Evolutionary conservation across 2,797 vertebrate species (phyloP).

Genomic region (Eremophila alpestris): DNA sequence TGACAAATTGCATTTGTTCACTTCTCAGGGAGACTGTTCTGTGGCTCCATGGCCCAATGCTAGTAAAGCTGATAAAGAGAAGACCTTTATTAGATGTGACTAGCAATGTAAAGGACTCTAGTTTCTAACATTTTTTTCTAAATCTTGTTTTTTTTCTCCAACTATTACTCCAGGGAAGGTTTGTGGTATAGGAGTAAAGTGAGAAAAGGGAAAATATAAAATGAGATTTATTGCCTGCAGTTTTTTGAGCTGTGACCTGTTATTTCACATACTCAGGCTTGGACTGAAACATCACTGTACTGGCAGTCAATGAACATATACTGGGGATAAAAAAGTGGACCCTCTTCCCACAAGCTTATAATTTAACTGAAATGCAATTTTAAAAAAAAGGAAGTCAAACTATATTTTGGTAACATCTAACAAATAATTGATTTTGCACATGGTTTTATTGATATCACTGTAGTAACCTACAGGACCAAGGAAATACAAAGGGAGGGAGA

Average conservation of each 20-base stretch:
- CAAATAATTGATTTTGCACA: background rate
- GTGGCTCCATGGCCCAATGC: background rate
- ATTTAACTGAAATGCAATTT: background rate
- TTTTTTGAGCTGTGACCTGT: background rate
- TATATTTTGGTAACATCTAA: background rate
- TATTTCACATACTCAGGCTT: background rate
- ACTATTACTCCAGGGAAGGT: background rate
- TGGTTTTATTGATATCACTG: background rate
- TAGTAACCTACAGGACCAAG: background rate
- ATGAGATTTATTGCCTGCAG: background rate
- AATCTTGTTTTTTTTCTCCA: background rate
- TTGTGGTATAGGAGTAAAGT: background rate
- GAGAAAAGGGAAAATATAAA: background rate
- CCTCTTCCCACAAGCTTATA: background rate
- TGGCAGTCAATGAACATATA: background rate
- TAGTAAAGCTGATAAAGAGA: background rate
- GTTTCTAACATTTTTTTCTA: background rate
- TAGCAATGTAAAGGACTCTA: background rate
- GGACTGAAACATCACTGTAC: background rate
- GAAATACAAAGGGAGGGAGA: background rate
- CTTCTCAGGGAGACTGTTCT: background rate
- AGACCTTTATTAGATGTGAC: background rate
- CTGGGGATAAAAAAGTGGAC: background rate
- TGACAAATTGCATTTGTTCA: background rate
- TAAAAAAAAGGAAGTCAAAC: background rate